A percentile compares a stretch with the other conserved stretches of the same genome.
Conservation (phyloP, 1,140 invertebrate genomes). For the Drosophila serrata region DNA sequence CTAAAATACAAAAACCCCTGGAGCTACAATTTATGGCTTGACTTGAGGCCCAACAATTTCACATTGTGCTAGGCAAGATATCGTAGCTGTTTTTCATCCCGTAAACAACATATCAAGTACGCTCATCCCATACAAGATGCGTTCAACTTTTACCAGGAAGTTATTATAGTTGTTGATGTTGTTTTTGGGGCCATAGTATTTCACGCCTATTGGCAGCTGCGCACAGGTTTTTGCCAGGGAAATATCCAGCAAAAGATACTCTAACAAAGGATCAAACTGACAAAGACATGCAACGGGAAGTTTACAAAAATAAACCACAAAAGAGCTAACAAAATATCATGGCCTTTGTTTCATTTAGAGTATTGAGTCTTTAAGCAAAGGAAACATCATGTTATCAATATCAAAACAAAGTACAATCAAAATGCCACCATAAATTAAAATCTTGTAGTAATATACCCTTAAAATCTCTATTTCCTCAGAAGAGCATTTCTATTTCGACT, state of each 20-base stretch:
- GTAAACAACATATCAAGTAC: slow-evolving; percentile 59
- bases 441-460: background rate
- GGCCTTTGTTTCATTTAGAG: background rate
- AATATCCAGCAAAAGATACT: slow-evolving; percentile 46
- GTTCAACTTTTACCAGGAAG: slow-evolving; percentile 76
- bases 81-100: slow-evolving; percentile 5
- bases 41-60: slow-evolving; percentile 54
- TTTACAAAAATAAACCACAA: background rate
- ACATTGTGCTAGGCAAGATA: slow-evolving; percentile 23
- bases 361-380: background rate
- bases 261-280: slow-evolving; percentile 10
- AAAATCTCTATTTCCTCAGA: background rate
- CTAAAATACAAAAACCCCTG: slow-evolving; percentile 47
- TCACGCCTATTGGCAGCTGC: slow-evolving; percentile 62
- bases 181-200: slow-evolving; percentile 41
- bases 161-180: slow-evolving; percentile 62
- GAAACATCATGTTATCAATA: background rate
- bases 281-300: background rate
- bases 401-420: too few relatives aligned
- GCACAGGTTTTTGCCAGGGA: slow-evolving; percentile 45
- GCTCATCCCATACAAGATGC: slow-evolving; percentile 34
- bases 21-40: slow-evolving; percentile 37
- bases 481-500: slow-evolving; percentile 21
- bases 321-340: background rate
- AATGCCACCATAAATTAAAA: background rate